Evolutionary conservation across 2,113 vertebrate species (phyloP), one percentile per base, ranked within the genome.

Genomic region (Heterochromis multidens): DNA sequence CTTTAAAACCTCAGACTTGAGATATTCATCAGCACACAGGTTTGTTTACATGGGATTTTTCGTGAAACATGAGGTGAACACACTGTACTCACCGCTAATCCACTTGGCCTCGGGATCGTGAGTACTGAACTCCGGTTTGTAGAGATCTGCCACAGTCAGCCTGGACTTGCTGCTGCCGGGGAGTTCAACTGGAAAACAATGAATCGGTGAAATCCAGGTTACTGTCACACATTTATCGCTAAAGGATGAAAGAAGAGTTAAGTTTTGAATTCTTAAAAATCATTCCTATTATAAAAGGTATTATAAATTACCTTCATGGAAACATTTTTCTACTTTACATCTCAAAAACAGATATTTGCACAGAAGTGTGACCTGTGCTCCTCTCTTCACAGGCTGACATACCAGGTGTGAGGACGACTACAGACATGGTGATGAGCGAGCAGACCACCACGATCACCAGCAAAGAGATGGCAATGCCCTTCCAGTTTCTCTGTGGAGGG

Each of bases 401-500:
- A 98, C 98, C 96, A 88, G 97, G 97, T 6, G 97, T 97, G 95
- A 98, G 96, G 91, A 98, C 96, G 86, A 98, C 97, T 90, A 98
- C 97, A 7, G 97, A 98, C 97, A 98, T 96, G 62, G 97, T 97
- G 96, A 99, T 99, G 95, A 99, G 96, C 11, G 98, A 98, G 95
- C 97, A 98, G 79, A 99, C 97, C 86, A 95, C 97, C 94, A 97
- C 94, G 87, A 99, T 99, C 92, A 98, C 98, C 96, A 99, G 96
- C 94, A 99, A 96, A 35, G 98, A 97, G 94, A 99, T 99, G 84
- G 97, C 97, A 85, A 99, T 98, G 90, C 98, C 98, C 86, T 98
- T 99, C 97, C 97, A 99, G 96, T 99, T 99, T 95, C 97, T 97
- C 95, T 98, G 97, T 11, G 97, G 95, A 85, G 97, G 96, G 91